Conservation (phyloP, 2,113 vertebrate species). For the Ellobius talpinus region DNA sequence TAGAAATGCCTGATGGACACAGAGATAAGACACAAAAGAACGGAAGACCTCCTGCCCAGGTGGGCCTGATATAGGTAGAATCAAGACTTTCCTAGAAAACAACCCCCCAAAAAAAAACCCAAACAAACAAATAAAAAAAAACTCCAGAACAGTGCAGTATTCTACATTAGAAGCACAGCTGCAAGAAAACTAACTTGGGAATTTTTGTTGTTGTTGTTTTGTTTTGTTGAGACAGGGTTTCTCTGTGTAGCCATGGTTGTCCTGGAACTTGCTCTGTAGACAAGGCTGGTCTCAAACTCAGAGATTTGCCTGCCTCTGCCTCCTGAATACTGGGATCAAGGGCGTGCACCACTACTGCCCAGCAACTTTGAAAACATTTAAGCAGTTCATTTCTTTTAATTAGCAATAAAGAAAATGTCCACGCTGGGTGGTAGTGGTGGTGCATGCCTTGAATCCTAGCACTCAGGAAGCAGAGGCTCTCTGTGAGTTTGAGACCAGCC, state of each 20-base stretch:
- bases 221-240: background rate
- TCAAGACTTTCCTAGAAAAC: background rate
- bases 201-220: background rate
- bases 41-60: rapidly evolving
- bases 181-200: background rate
- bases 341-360: background rate
- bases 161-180: background rate
- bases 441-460: background rate
- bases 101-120: background rate
- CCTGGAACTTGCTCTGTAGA: background rate
- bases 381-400: background rate
- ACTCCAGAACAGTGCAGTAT: background rate
- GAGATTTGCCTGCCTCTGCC: background rate
- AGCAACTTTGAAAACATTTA: background rate
- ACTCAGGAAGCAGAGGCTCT: no score
- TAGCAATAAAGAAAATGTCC: background rate
- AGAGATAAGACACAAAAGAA: background rate
- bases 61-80: background rate
- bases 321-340: background rate
- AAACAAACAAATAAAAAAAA: background rate
- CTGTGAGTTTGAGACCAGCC: background rate
- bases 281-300: background rate
- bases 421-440: background rate
- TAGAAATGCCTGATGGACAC: background rate
- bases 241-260: background rate